These are phyloP conservation scores for Hemiscyllium ocellatum DNA, from an alignment of 2,113 vertebrate genomes.

Conservation along the genomic window DNA sequence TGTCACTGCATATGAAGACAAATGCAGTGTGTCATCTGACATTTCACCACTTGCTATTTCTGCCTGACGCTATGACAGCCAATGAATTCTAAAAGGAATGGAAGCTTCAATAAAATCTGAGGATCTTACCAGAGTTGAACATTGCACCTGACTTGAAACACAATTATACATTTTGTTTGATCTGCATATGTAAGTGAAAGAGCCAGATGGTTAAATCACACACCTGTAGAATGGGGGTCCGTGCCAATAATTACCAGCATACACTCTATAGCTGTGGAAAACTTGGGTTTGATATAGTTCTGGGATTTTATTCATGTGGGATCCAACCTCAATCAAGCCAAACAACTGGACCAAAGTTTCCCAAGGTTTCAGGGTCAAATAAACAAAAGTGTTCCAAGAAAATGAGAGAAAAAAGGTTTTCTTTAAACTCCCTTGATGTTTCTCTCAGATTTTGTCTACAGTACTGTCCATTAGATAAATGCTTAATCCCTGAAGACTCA, in stretches of 20 bases:
- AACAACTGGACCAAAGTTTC: neutral
- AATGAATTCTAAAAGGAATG: slow-evolving; percentile 46
- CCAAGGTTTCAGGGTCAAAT: neutral
- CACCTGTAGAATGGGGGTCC: neutral
- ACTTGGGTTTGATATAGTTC: neutral
- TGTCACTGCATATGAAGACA: slow-evolving; percentile 47
- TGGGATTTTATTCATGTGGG: neutral
- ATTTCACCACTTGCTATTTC: slow-evolving; percentile 53
- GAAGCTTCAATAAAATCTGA: slow-evolving; percentile 44
- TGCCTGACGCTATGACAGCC: slow-evolving; percentile 48
- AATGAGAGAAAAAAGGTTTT: neutral
- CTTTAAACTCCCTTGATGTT: neutral
- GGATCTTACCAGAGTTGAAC: neutral
- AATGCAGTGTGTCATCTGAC: slow-evolving; percentile 54
- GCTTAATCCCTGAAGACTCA: neutral
- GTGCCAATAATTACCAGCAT: neutral
- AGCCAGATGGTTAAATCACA: neutral
- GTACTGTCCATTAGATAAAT: too few relatives aligned
- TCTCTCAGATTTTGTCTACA: neutral
- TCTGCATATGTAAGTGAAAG: neutral
- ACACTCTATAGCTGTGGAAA: neutral
- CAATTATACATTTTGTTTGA: neutral
- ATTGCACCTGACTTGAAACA: neutral
- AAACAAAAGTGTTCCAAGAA: neutral
- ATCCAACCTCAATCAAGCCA: neutral